Conservation (phyloP, 2,888 invertebrate species). For the Amblyjoppa proteus region DNA sequence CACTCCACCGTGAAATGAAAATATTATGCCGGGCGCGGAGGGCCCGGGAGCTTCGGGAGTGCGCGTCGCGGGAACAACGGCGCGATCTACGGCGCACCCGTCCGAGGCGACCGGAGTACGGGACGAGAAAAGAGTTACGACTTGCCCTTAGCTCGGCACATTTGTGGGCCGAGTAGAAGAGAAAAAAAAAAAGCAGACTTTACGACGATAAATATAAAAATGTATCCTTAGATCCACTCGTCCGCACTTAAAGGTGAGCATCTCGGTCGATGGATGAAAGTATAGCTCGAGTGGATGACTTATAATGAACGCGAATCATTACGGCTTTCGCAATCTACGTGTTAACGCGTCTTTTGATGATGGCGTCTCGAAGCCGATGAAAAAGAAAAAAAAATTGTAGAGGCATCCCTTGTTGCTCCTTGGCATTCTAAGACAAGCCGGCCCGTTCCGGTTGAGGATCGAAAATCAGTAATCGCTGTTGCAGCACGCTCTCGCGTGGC, state of each 20-base stretch:
- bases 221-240: not conserved
- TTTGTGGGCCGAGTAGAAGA: not conserved
- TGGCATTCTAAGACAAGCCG: not conserved
- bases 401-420: not conserved
- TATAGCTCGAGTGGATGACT: not conserved
- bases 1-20: conserved; percentile 82
- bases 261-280: too few species aligned
- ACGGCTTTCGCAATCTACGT: not conserved
- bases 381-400: not conserved
- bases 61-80: conserved; percentile 47
- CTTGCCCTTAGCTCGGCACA: conserved; percentile 4
- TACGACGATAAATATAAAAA: not conserved
- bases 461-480: not conserved
- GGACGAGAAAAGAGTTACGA: conserved; percentile 29
- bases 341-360: not conserved
- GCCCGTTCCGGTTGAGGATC: not conserved
- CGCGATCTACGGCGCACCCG: conserved; percentile 56
- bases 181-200: not conserved
- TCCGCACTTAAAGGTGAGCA: not conserved
- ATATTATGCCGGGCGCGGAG: conserved; percentile 76
- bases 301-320: not conserved
- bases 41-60: conserved; percentile 45
- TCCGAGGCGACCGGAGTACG: conserved; percentile 56
- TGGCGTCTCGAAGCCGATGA: not conserved
- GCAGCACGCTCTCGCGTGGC: not conserved